Percentiles rank a stretch among this genome's conserved stretches.
These are phyloP conservation scores for Yponomeuta plumbellus DNA, from an alignment of 2,888 invertebrate genomes.

Conservation along the genomic window DNA sequence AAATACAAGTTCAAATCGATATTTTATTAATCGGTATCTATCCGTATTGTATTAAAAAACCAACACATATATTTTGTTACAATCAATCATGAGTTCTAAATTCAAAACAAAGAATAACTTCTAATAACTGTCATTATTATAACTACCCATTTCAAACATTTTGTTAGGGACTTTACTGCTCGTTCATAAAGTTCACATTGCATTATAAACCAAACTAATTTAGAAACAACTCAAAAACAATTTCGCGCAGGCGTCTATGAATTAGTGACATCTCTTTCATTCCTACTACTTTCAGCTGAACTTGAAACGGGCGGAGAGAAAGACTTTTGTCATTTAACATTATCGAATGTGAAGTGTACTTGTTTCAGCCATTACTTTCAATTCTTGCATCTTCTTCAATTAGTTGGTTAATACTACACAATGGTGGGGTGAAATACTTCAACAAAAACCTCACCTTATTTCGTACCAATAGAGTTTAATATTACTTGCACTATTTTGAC, in stretches of 20 bases:
- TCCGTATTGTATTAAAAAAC: not conserved
- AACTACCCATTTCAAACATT: not conserved
- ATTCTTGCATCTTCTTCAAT: conserved; percentile 16
- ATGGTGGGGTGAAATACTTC: not conserved
- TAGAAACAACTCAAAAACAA: conserved; percentile 27
- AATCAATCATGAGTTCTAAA: not conserved
- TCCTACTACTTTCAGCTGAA: not conserved
- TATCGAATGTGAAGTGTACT: conserved; percentile 16
- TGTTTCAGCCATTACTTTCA: conserved; percentile 12
- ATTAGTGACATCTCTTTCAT: conserved; percentile 25
- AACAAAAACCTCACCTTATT: not conserved
- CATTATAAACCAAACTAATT: not conserved
- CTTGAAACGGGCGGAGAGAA: conserved; percentile 3
- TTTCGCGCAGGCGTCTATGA: conserved; percentile 38
- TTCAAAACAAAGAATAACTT: not conserved
- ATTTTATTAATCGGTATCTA: too few species aligned
- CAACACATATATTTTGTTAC: too few species aligned
- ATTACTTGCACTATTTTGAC: conserved; percentile 44
- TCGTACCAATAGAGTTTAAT: conserved; percentile 29
- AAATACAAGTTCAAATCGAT: too few species aligned
- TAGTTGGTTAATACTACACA: conserved; percentile 13
- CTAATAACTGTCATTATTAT: not conserved
- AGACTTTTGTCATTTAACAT: conserved; percentile 3
- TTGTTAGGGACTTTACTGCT: not conserved
- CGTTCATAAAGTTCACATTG: not conserved